These are phyloP conservation scores for Ctenomys sociabilis DNA, from an alignment of 2,113 vertebrate species.

Conservation along the genomic window DNA sequence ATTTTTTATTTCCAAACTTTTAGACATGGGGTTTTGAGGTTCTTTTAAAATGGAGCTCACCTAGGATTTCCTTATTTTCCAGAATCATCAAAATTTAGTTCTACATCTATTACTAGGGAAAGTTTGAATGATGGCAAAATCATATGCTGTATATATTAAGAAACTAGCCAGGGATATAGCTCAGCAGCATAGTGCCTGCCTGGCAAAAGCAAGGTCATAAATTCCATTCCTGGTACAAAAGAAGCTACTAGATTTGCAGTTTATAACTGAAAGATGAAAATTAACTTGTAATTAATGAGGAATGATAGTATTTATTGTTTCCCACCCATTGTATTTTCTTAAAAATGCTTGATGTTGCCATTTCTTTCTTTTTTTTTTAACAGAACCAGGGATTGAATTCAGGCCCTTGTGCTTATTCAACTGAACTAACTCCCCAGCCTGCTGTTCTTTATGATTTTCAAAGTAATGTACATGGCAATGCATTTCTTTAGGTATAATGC, in stretches of 20 bases:
- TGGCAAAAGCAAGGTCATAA: too few relatives aligned
- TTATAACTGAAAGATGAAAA: not conserved
- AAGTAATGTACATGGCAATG: not conserved
- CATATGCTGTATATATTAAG: not conserved
- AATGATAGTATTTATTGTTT: not conserved
- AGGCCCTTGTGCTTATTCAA: too few relatives aligned
- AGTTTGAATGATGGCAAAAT: not conserved
- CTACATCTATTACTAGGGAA: slow-evolving; percentile 4
- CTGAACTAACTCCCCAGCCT: too few relatives aligned
- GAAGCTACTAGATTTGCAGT: not conserved
- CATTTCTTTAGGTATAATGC: not conserved
- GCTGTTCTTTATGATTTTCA: not conserved
- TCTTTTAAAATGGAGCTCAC: not conserved
- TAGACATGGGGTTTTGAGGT: not conserved
- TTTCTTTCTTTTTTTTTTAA: too few relatives aligned
- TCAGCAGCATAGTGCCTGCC: too few relatives aligned
- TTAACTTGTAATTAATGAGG: slow-evolving; percentile 23
- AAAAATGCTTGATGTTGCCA: not conserved
- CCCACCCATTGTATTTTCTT: not conserved
- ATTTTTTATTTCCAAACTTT: not conserved
- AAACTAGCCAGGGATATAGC: too few relatives aligned
- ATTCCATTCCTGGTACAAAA: too few relatives aligned
- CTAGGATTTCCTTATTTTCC: slow-evolving; percentile 8
- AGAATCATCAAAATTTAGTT: slow-evolving; percentile 14
- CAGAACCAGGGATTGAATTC: too few relatives aligned